These are phyloP conservation scores for Myotis daubentonii DNA, from an alignment of 2,797 vertebrate species.

Conservation along the genomic window DNA sequence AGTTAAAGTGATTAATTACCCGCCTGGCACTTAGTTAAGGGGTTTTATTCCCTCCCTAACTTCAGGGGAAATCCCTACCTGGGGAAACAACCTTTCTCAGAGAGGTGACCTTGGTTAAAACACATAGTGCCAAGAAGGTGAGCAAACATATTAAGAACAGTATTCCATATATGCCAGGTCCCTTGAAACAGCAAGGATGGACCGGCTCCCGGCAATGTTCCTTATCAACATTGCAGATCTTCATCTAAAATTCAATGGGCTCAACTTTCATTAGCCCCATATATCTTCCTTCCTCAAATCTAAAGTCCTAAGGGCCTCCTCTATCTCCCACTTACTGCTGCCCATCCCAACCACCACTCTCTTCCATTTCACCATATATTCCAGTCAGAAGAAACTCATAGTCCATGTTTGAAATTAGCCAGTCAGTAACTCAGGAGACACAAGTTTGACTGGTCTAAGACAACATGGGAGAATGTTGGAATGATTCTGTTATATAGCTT, in stretches of 20 bases:
- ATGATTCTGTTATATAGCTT: background rate
- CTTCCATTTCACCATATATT: background rate
- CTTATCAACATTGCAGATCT: background rate
- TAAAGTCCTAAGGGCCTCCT: background rate
- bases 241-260: background rate
- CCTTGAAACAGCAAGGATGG: too few relatives aligned
- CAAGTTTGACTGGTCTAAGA: background rate
- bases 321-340: background rate
- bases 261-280: background rate
- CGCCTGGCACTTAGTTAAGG: too few relatives aligned
- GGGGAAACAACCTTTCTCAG: too few relatives aligned
- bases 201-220: too few relatives aligned
- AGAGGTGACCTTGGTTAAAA: too few relatives aligned
- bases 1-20: too few relatives aligned
- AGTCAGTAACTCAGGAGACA: background rate
- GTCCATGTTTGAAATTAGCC: background rate
- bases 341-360: rapidly evolving
- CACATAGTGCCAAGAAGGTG: too few relatives aligned
- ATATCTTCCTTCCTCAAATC: background rate
- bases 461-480: background rate
- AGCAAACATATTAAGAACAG: too few relatives aligned
- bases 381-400: background rate
- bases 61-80: too few relatives aligned
- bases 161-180: too few relatives aligned
- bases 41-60: too few relatives aligned